These are phyloP conservation scores for Syngnathus floridae DNA, from an alignment of 2,113 vertebrate genomes.

Conservation along the genomic window DNA sequence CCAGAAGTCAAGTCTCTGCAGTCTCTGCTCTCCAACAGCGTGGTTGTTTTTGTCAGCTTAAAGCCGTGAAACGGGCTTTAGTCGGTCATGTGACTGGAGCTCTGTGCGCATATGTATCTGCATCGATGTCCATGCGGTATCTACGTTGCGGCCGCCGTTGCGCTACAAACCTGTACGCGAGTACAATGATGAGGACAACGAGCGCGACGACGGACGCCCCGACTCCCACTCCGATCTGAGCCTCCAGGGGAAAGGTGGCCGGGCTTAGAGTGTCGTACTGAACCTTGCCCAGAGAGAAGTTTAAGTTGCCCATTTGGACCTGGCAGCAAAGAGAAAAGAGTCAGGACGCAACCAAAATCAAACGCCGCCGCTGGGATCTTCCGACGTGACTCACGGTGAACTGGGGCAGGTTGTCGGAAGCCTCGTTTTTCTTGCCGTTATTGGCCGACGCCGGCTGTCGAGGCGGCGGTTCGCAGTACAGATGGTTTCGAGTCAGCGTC, in stretches of 20 bases:
- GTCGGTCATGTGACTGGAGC: no score
- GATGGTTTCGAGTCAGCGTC: slow-evolving; percentile 87
- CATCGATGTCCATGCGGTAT: neutral
- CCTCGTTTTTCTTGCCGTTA: slow-evolving; percentile 74
- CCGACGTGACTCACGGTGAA: slow-evolving; percentile 80
- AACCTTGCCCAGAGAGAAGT: slow-evolving; percentile 85
- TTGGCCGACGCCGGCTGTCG: slow-evolving; percentile 78
- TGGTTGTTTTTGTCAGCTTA: no score
- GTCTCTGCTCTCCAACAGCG: no score
- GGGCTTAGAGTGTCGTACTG: slow-evolving; percentile 87
- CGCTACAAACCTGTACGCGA: slow-evolving; percentile 85
- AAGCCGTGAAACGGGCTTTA: no score
- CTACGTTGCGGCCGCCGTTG: neutral
- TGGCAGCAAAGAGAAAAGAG: slow-evolving; percentile 40
- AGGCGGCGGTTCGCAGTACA: slow-evolving; percentile 90
- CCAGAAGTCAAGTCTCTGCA: no score
- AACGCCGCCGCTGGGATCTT: neutral
- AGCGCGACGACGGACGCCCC: slow-evolving; percentile 88
- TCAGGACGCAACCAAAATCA: neutral
- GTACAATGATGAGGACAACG: slow-evolving; percentile 90
- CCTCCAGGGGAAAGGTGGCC: slow-evolving; percentile 86
- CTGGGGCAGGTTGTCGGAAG: slow-evolving; percentile 78
- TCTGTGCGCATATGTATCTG: no score
- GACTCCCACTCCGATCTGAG: slow-evolving; percentile 88
- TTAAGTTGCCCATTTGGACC: slow-evolving; percentile 94